These are phyloP conservation scores for Semicossyphus pulcher DNA, from an alignment of 2,113 vertebrate genomes.

Conservation along the genomic window DNA sequence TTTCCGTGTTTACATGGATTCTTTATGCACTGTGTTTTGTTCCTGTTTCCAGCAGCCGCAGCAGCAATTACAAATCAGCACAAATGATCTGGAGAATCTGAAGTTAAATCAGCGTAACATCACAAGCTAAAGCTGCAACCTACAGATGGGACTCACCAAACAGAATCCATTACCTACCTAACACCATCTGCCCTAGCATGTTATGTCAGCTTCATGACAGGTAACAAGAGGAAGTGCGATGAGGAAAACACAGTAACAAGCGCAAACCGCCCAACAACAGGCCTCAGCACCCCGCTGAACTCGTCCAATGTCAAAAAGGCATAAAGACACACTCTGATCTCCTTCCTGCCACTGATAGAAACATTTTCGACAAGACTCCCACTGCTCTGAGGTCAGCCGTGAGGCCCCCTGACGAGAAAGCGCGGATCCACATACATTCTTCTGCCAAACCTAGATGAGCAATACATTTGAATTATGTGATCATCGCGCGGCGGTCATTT, in stretches of 20 bases:
- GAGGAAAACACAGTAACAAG: conserved; percentile 73
- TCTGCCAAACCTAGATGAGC: conserved; percentile 36
- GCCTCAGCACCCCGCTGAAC: conserved; percentile 48
- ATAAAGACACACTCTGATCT: conserved; percentile 68
- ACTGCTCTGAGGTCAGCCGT: conserved; percentile 62
- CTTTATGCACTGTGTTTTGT: conserved; percentile 60
- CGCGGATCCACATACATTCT: conserved; percentile 17
- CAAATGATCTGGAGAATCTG: conserved; percentile 9
- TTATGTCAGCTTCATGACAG: conserved; percentile 73
- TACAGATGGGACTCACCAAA: conserved; percentile 66
- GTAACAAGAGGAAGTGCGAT: conserved; percentile 66
- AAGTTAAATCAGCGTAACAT: conserved; percentile 16
- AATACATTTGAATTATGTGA: conserved; percentile 61
- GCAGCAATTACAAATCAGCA: conserved; percentile 14
- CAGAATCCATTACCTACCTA: conserved; percentile 62
- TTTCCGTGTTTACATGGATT: conserved; percentile 68
- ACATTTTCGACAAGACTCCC: conserved; percentile 58
- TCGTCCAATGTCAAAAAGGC: conserved; percentile 66
- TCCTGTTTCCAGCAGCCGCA: conserved; percentile 41
- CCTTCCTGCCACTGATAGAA: conserved; percentile 46
- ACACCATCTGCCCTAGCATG: conserved; percentile 68
- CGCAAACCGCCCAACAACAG: conserved; percentile 51
- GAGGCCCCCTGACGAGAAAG: conserved; percentile 11
- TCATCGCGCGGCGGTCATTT: conserved; percentile 55
- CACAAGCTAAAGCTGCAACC: conserved; percentile 15